phyloP scores from a whole-genome alignment of 2,797 vertebrate genomes.

The Melanotaenia maccullochi region DNA sequence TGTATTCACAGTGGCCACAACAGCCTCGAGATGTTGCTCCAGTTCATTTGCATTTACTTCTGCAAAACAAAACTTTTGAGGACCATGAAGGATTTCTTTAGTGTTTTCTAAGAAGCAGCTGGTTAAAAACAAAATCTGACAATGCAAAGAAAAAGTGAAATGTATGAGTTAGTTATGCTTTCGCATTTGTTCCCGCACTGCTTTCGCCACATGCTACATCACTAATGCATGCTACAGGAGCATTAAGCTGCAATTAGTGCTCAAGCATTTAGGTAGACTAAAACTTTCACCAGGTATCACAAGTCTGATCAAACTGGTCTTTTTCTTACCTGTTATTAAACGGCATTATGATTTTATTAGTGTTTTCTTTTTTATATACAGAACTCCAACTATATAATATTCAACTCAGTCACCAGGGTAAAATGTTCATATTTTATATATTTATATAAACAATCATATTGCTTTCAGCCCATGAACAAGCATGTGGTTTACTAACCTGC shows the following conservation, averaged over 20 bases:
- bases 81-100: conserved; percentile 17
- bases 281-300: neutral
- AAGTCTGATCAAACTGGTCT: neutral
- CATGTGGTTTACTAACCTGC: neutral
- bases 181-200: neutral
- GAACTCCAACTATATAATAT: neutral
- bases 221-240: neutral
- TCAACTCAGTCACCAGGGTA: neutral
- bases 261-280: neutral
- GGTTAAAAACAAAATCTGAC: conserved; percentile 36
- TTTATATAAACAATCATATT: neutral
- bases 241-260: neutral
- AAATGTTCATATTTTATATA: neutral
- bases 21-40: conserved; percentile 56
- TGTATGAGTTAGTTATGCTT: neutral
- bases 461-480: too few relatives aligned
- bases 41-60: conserved; percentile 29
- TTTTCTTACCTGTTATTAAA: neutral
- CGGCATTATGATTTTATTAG: too few relatives aligned
- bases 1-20: conserved; percentile 48
- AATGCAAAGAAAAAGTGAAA: neutral
- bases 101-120: conserved; percentile 18
- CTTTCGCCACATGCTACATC: neutral
- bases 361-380: too few relatives aligned
- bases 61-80: neutral